Percentiles rank a stretch among this genome's conserved stretches.
phyloP scores from a whole-genome alignment of 2,888 invertebrate species.

The Nipponacmea schrenckii region DNA sequence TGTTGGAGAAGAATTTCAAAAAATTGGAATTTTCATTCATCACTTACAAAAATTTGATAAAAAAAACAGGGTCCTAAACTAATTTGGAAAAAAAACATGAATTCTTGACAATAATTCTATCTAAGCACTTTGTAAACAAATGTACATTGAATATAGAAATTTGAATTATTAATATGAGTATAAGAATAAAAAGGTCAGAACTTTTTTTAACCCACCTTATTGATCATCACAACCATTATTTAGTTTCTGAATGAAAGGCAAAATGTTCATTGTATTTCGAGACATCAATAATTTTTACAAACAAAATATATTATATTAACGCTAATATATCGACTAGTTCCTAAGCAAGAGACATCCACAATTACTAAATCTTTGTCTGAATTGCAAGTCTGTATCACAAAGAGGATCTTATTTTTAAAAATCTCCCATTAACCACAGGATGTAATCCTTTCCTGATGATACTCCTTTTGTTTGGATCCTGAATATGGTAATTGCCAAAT shows the following conservation, averaged over 20 bases:
- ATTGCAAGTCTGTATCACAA: not conserved
- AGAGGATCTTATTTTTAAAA: not conserved
- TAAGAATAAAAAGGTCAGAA: not conserved
- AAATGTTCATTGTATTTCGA: slow-evolving; percentile 4
- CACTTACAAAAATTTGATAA: no score
- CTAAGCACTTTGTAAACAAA: no score
- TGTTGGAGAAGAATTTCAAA: no score
- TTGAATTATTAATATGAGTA: not conserved
- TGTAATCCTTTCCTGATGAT: no score
- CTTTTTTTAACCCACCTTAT: not conserved
- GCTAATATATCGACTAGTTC: not conserved
- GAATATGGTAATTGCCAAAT: no score
- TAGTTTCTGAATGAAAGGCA: not conserved
- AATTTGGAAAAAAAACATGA: no score
- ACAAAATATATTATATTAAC: not conserved
- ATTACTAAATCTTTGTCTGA: not conserved
- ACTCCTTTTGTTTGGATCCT: no score
- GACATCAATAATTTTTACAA: not conserved
- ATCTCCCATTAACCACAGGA: no score
- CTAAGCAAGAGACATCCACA: slow-evolving; percentile 3
- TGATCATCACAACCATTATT: slow-evolving; percentile 1
- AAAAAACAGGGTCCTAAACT: no score
- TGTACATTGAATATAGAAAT: no score
- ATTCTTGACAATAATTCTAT: no score
- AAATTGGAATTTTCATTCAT: no score